Evolutionary conservation across 2,113 vertebrate genomes (phyloP).

Genomic region (Clupea harengus): DNA sequence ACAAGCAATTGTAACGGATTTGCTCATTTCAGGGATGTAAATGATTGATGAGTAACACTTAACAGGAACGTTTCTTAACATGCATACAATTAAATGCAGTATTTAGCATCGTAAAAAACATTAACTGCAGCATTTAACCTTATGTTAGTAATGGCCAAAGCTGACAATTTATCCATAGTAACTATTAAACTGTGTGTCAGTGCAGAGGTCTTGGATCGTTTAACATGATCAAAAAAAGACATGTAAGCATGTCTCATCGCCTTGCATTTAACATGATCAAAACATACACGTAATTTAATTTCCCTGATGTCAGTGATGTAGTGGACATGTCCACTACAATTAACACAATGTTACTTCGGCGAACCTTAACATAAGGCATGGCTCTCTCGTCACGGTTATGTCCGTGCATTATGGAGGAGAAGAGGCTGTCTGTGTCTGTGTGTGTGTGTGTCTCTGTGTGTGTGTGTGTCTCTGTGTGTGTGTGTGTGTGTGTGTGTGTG

Average conservation of each 20-base stretch:
- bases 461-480: background rate
- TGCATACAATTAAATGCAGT: no score
- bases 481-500: background rate
- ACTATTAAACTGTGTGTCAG: no score
- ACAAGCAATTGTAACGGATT: no score
- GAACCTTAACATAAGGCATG: background rate
- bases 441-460: background rate
- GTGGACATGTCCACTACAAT: background rate
- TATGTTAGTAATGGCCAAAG: no score
- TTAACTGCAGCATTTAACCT: no score
- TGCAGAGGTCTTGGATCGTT: background rate
- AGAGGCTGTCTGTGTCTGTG: background rate
- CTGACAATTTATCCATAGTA: no score
- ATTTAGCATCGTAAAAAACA: no score
- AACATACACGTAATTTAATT: background rate
- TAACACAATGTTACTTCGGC: background rate
- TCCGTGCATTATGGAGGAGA: background rate
- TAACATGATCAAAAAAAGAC: no score
- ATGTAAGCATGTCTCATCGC: no score
- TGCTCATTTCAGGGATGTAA: no score
- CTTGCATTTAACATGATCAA: background rate
- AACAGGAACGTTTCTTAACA: no score
- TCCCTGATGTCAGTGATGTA: background rate
- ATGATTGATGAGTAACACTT: no score
- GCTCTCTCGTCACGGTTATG: background rate